phyloP scores from a whole-genome alignment of 1,140 invertebrate species.

The Dendroctonus ponderosae region DNA sequence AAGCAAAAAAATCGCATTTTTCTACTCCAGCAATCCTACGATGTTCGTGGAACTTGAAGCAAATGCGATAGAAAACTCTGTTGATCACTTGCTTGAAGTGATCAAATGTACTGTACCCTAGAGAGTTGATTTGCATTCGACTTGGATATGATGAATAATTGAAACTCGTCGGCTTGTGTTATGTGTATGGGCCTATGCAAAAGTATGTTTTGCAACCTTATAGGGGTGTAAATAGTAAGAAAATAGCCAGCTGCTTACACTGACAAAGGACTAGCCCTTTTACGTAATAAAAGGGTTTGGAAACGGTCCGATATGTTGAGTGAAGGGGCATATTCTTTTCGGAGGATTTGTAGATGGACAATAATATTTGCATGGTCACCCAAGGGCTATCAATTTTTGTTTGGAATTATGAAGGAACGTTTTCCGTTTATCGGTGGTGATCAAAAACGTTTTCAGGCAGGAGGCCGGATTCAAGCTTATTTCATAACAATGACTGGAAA shows the following conservation, averaged over 20 bases:
- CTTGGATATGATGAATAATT: background rate
- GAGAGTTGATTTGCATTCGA: background rate
- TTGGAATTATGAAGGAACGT: background rate
- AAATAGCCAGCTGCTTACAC: constrained; percentile 28
- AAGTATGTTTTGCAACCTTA: constrained; percentile 29
- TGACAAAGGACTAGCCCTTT: constrained; percentile 25
- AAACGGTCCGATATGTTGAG: constrained; percentile 18
- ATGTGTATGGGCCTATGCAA: constrained; percentile 13
- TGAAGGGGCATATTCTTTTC: constrained; percentile 18
- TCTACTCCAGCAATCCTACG: no score
- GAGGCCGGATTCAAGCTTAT: no score
- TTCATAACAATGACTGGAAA: no score
- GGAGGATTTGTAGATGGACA: constrained; percentile 12
- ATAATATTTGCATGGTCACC: constrained; percentile 32
- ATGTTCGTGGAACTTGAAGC: no score
- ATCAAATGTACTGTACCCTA: no score
- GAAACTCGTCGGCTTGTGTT: background rate
- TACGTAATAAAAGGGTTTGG: constrained; percentile 24
- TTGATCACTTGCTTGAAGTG: no score
- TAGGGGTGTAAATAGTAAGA: constrained; percentile 27
- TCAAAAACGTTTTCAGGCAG: background rate
- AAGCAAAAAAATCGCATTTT: no score
- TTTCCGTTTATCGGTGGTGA: background rate
- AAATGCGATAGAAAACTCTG: no score
- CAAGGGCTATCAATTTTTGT: constrained; percentile 9